Base-by-base conservation (phyloP, 2,113 vertebrate genomes). In the Gopherus flavomarginatus region DNA sequence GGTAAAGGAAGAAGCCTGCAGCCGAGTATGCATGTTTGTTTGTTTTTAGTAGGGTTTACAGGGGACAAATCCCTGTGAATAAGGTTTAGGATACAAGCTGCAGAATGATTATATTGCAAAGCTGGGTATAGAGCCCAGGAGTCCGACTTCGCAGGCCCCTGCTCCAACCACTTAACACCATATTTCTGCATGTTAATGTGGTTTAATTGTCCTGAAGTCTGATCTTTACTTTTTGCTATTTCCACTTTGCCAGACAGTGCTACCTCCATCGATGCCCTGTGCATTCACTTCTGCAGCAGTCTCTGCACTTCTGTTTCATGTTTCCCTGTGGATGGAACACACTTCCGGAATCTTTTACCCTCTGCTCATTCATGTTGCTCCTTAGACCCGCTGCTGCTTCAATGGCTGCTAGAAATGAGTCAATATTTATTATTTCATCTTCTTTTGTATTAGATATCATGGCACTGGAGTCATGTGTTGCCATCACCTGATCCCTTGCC, bases 1-100 rank as follows among this genome's bases (percentile, higher is more conserved):
- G 99, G 99, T 99, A 90, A 97, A 6, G n/a, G 57, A 21, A 22
- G 13, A 11, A 83, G 35, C 47, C 42, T 42, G 27, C 59, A 65
- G 24, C 59, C 3, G 10, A 11, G 27, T 5, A 26, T 29, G 6
- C 22, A 84, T 4, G 27, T 9, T 1, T 50, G 72, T 53, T 35
- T 10, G 7, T 14, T 81, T 79, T 72, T n/a, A n/a, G 27, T 22
- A 7, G 35, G n/a, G n/a, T 16, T 31, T 29, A 13, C 16, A 27
- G 6, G 1, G 42, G 38, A 2, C 4, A 22, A 22, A 21, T 5
- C 24, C 24, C 26, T 22, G 11, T 44, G 65, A 22, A 0, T 8
- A 16, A n/a, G 6, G 3, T 47, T 77, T 89, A 83, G 10, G 19
- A 49, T 8, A 5, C 22, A 16, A 42, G 59, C 49, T 24, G 4